Base-by-base conservation (phyloP, 1,140 invertebrate genomes). In the Sycophaga agraensis region DNA sequence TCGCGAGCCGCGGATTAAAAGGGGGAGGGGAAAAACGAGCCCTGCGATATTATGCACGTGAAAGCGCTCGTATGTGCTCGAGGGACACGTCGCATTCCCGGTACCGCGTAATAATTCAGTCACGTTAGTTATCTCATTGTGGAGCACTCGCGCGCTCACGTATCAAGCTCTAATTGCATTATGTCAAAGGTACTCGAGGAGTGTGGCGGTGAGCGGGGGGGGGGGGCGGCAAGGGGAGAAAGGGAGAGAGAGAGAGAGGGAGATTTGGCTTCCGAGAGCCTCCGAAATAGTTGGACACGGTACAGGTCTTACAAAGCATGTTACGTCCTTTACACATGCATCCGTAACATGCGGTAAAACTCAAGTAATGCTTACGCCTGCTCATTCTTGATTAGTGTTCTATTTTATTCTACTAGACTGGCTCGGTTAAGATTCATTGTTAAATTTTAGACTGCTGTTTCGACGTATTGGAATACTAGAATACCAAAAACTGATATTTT, bases 151-250 rank as follows among this genome's bases (percentile, higher is more conserved):
- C 21, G n/a, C 14, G 35, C 31, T 42, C 39, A 16, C 40, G 39
- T 53, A 53, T 54, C 43, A 43, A 22, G 31, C 22, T 46, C 51
- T 62, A 62, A 62, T 62, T 62, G 45, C 59, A 43, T 56, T 40
- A 62, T 48, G 45, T 24, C 45, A 42, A 56, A 62, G 45, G 45
- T 49, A 39, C 37, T 46, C 43, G 54, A n/a, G n/a, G n/a, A n/a
- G n/a, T n/a, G n/a, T n/a, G n/a, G n/a, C n/a, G n/a, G n/a, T n/a
- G n/a, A n/a, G n/a, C n/a, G n/a, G n/a, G 2, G 26, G 7, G 39
- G 17, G n/a, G 1, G 31, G 11, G 26, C 19, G 21, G 11, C 1
- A 1, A 22, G n/a, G n/a, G 24, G 22, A 39, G 26, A 17, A 11
- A 28, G 37, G 14, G 26, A 31, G 24, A 26, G 26, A 46, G 24